Conservation (phyloP, 2,113 vertebrate species). For the Psettodes erumei region DNA sequence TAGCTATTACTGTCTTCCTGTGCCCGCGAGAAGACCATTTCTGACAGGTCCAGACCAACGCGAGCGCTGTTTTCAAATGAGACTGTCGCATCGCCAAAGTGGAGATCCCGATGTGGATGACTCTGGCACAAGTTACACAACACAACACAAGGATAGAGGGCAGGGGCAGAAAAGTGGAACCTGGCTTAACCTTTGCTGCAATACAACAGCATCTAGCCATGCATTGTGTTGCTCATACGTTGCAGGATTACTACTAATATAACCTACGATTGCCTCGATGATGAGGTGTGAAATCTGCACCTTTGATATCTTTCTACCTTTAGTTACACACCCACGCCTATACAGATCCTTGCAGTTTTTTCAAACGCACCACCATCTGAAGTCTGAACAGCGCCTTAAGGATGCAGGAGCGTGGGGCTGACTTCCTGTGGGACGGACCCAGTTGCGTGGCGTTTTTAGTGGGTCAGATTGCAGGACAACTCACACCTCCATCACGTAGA, state of each 20-base stretch:
- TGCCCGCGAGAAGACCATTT: slow-evolving; percentile 11
- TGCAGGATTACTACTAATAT: neutral
- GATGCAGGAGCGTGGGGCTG: neutral
- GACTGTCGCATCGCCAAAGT: neutral
- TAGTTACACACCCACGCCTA: neutral
- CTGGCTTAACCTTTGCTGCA: neutral
- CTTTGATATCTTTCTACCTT: neutral
- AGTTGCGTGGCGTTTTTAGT: slow-evolving; percentile 28
- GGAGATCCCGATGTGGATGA: neutral
- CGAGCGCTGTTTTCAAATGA: neutral
- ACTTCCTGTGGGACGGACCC: slow-evolving; percentile 7
- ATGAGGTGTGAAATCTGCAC: neutral
- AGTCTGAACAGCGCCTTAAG: neutral
- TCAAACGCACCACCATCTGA: neutral
- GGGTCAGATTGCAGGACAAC: slow-evolving; percentile 54
- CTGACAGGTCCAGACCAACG: neutral
- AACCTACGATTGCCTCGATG: too few relatives aligned
- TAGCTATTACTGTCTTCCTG: slow-evolving; percentile 38
- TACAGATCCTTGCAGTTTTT: neutral
- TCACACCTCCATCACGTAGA: slow-evolving; percentile 59
- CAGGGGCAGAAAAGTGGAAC: too few relatives aligned
- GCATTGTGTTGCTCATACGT: neutral
- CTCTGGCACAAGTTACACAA: neutral
- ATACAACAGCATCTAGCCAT: neutral
- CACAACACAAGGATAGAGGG: neutral